Percentiles rank a stretch among this genome's conserved stretches.
Conservation (phyloP, 2,113 vertebrate genomes). For the Rhinopomastus cyanomelas region DNA sequence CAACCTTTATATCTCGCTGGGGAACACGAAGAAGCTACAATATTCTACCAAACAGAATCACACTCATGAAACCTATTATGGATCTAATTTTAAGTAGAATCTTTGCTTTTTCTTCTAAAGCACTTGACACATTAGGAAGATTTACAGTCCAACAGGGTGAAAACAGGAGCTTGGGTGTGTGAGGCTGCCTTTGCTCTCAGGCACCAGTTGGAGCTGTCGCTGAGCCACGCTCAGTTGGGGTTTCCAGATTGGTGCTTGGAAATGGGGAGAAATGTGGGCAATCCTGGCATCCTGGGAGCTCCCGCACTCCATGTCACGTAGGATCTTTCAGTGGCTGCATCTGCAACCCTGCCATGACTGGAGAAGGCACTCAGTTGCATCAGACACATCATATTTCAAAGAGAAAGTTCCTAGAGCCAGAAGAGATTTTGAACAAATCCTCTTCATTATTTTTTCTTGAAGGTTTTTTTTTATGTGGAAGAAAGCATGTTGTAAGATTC, state of each 20-base stretch:
- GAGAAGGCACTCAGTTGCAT: not conserved
- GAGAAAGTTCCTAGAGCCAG: not conserved
- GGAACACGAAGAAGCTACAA: not conserved
- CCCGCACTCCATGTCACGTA: accelerated
- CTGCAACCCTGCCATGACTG: not conserved
- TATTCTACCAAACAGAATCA: not conserved
- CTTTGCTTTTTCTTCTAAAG: not conserved
- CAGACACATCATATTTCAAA: not conserved
- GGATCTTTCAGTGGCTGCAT: not conserved
- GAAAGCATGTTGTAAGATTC: not conserved
- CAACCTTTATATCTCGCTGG: not conserved
- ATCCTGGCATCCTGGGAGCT: not conserved
- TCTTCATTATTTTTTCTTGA: not conserved
- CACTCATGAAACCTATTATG: not conserved
- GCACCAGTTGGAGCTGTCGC: accelerated
- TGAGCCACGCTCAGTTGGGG: accelerated
- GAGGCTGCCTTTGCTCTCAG: not conserved
- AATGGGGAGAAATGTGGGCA: not conserved
- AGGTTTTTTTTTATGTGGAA: not conserved
- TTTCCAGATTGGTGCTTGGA: not conserved
- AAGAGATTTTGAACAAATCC: not conserved
- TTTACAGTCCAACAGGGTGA: not conserved
- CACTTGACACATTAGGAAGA: not conserved
- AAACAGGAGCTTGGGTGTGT: not conserved
- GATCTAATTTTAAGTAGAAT: not conserved